Conservation (phyloP, 1,140 invertebrate species). For the Hylaeus anthracinus region DNA sequence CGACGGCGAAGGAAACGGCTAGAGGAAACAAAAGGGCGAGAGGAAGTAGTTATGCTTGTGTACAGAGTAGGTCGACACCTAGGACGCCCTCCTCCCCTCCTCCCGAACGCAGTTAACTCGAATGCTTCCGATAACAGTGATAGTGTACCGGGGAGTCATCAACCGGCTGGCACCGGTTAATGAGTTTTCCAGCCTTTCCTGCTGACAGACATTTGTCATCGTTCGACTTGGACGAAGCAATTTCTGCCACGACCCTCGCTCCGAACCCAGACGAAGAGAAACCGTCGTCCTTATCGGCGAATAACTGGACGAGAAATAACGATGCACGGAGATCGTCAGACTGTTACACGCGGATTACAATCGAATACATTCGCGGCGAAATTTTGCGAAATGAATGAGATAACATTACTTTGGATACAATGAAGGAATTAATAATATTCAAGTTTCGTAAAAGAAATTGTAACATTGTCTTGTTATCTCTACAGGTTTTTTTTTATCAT, state of each 20-base stretch:
- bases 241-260: conserved; percentile 14
- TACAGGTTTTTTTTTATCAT: too few relatives aligned
- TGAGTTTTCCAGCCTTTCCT: conserved; percentile 53
- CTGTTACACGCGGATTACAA: neutral
- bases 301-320: conserved; percentile 2
- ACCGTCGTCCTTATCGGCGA: neutral
- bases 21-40: conserved; percentile 56
- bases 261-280: neutral
- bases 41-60: conserved; percentile 61
- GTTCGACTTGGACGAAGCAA: conserved; percentile 43
- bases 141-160: conserved; percentile 52
- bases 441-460: too few relatives aligned
- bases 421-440: too few relatives aligned
- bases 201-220: conserved; percentile 52
- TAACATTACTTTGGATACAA: too few relatives aligned
- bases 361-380: too few relatives aligned
- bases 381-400: too few relatives aligned
- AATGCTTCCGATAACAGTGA: conserved; percentile 59
- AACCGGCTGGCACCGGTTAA: conserved; percentile 40
- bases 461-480: too few relatives aligned
- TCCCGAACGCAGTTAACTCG: conserved; percentile 54
- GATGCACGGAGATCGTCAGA: neutral
- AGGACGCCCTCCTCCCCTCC: neutral
- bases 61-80: conserved; percentile 46
- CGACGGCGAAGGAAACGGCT: conserved; percentile 36